A percentile compares a stretch with the other conserved stretches of the same genome.
Evolutionary conservation across 2,888 invertebrate species (phyloP).

Genomic region (Melinopterus prodromus): DNA sequence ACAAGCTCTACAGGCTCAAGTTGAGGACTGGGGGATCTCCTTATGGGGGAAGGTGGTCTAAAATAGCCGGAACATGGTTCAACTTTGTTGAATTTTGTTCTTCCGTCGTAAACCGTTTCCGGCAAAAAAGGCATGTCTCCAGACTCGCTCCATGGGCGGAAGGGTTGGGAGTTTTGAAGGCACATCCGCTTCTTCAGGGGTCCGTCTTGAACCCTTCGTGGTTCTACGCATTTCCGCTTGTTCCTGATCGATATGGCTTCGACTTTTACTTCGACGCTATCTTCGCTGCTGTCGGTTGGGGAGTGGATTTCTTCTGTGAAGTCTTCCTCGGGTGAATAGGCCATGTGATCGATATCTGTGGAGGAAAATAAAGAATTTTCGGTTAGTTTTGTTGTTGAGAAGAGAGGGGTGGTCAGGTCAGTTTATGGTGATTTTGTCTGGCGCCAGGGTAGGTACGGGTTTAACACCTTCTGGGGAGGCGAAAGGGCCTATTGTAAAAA

Average conservation of each 20-base stretch:
- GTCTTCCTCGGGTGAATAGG: constrained; percentile 64
- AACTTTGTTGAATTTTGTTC: neutral
- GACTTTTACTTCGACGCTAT: constrained; percentile 71
- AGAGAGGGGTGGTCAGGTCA: neutral
- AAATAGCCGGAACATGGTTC: constrained; percentile 47
- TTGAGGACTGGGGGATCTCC: constrained; percentile 50
- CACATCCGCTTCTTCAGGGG: constrained; percentile 79
- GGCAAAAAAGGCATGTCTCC: neutral
- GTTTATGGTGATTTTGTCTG: neutral
- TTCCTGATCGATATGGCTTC: constrained; percentile 68
- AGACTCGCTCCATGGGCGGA: constrained; percentile 70
- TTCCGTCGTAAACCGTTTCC: neutral
- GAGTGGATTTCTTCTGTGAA: constrained; percentile 63
- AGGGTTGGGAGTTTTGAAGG: constrained; percentile 61
- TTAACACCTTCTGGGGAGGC: neutral
- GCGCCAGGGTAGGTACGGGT: neutral
- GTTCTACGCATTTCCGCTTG: constrained; percentile 74
- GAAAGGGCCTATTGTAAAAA: neutral
- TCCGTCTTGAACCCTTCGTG: constrained; percentile 68
- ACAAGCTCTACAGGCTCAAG: constrained; percentile 36
- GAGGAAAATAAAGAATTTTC: constrained; percentile 19
- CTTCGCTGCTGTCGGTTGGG: constrained; percentile 70
- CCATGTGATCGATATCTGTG: constrained; percentile 32
- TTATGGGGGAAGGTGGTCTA: constrained; percentile 53
- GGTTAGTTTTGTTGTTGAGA: constrained; percentile 8